Evolutionary conservation across 2,797 vertebrate genomes (phyloP).

Genomic region (Orientallactaga sibirica): DNA sequence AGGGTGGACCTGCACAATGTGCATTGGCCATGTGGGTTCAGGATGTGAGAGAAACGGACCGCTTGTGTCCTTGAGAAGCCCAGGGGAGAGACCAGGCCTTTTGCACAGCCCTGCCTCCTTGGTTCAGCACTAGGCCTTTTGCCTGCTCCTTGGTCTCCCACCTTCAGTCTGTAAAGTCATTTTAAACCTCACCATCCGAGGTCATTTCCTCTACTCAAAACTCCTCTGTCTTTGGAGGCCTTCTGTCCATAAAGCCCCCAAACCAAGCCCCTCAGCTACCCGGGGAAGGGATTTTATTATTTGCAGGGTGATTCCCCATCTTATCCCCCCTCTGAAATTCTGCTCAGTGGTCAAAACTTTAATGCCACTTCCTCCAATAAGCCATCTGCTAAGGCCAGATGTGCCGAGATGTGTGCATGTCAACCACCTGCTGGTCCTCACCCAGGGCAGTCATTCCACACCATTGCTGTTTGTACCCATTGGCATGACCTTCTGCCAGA

Average conservation of each 20-base stretch:
- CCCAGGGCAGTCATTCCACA: background rate
- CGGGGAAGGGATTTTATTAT: background rate
- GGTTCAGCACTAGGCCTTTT: background rate
- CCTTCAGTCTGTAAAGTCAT: background rate
- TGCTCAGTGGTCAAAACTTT: background rate
- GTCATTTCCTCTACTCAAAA: background rate
- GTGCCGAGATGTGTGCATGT: background rate
- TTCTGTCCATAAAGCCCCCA: constrained; percentile 15
- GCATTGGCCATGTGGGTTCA: background rate
- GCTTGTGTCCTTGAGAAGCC: constrained; percentile 57
- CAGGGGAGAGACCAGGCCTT: background rate
- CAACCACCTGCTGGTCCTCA: background rate
- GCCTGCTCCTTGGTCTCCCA: background rate
- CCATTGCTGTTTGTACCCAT: background rate
- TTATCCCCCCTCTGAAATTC: background rate
- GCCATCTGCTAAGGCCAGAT: background rate
- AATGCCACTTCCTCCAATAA: constrained; percentile 5
- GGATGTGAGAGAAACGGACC: background rate
- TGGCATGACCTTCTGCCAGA: background rate
- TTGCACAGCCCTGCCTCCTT: background rate
- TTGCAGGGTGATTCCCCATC: background rate
- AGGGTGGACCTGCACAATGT: background rate
- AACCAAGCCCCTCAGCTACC: background rate
- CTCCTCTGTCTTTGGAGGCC: background rate
- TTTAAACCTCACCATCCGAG: constrained; percentile 17